Evolutionary conservation across 1,140 invertebrate species (phyloP).

Genomic region (Trichoplusia ni): DNA sequence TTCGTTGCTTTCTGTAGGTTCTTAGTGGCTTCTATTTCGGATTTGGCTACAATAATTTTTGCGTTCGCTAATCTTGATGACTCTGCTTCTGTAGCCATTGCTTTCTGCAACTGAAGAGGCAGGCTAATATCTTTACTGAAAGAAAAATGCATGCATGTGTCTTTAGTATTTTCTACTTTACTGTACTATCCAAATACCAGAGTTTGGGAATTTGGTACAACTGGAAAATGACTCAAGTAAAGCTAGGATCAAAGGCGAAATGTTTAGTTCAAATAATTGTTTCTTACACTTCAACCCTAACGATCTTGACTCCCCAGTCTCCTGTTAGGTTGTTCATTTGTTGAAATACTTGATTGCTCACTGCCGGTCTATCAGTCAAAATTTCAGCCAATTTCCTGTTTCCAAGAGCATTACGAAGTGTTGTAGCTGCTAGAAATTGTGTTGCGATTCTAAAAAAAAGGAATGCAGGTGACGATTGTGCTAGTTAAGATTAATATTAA

Average conservation of each 20-base stretch:
- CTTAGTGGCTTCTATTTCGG: conserved; percentile 59
- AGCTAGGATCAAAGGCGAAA: neutral
- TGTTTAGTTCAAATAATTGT: neutral
- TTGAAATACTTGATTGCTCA: conserved; percentile 83
- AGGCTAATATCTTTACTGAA: conserved; percentile 86
- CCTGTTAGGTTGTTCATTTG: conserved; percentile 49
- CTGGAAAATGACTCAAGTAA: no score
- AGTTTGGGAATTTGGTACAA: no score
- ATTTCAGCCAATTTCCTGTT: conserved; percentile 94
- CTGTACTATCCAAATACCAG: no score
- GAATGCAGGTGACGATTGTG: no score
- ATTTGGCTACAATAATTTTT: conserved; percentile 63
- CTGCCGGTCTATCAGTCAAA: conserved; percentile 91
- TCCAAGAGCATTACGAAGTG: conserved; percentile 94
- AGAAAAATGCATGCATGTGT: neutral
- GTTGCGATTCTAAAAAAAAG: conserved; percentile 81
- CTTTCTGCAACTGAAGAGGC: conserved; percentile 86
- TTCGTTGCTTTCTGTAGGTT: conserved; percentile 52
- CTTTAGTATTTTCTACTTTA: neutral
- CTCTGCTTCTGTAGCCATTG: conserved; percentile 86
- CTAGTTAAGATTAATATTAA: no score
- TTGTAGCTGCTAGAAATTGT: conserved; percentile 90
- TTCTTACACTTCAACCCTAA: conserved; percentile 61
- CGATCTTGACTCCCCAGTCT: conserved; percentile 54
- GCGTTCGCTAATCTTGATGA: conserved; percentile 60